These are phyloP conservation scores for Serrognathus titanus DNA, from an alignment of 2,888 invertebrate genomes.

Conservation along the genomic window DNA sequence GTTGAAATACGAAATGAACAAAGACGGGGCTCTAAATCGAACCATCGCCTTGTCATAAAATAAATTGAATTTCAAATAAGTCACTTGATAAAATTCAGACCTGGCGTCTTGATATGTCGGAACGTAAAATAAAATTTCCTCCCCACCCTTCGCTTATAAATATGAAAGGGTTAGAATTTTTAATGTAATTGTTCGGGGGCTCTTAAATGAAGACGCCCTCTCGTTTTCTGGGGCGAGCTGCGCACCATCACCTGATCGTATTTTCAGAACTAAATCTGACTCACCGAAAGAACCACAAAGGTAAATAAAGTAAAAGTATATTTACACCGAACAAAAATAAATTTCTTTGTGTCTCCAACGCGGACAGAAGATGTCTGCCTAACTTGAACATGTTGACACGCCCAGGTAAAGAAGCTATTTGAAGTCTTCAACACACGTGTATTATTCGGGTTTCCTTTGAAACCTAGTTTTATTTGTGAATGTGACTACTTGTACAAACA, in stretches of 20 bases:
- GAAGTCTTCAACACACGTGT: background rate
- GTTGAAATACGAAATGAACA: slow-evolving; percentile 10
- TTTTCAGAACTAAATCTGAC: slow-evolving; percentile 24
- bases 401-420: slow-evolving; percentile 16
- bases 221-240: background rate
- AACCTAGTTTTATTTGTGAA: too few species aligned
- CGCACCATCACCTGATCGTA: slow-evolving; percentile 20
- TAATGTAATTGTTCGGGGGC: too few species aligned
- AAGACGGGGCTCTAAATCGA: slow-evolving; percentile 15
- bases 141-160: too few species aligned
- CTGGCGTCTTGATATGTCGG: slow-evolving; percentile 20
- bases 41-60: slow-evolving; percentile 32
- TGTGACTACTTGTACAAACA: too few species aligned
- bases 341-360: slow-evolving; percentile 19
- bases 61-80: slow-evolving; percentile 41
- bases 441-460: too few species aligned
- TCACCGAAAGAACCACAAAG: slow-evolving; percentile 26
- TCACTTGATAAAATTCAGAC: slow-evolving; percentile 36
- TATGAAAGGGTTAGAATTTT: too few species aligned
- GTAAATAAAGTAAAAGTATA: slow-evolving; percentile 29
- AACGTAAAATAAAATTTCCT: background rate
- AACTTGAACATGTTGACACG: slow-evolving; percentile 21
- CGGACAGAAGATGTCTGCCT: slow-evolving; percentile 25
- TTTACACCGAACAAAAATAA: slow-evolving; percentile 29
- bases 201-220: too few species aligned